These are phyloP conservation scores for Nomada flava DNA, from an alignment of 2,888 invertebrate genomes.

Conservation along the genomic window DNA sequence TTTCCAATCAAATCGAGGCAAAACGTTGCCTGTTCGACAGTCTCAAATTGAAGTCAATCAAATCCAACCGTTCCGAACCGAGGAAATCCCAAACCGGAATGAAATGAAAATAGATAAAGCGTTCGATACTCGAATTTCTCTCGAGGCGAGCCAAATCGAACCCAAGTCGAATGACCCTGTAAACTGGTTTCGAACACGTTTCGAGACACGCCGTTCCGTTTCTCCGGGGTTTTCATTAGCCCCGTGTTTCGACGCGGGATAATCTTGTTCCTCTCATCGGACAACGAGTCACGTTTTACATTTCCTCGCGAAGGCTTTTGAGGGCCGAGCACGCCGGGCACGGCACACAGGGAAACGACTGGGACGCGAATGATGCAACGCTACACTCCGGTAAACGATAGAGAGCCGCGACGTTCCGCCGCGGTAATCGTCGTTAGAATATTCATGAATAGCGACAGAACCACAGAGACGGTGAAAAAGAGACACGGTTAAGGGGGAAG, in stretches of 20 bases:
- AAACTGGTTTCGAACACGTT: conserved; percentile 1
- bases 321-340: not conserved
- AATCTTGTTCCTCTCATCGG: conserved; percentile 37
- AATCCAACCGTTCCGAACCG: not conserved
- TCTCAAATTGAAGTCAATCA: no score
- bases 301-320: conserved; percentile 44
- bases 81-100: not conserved
- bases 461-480: conserved; percentile 39
- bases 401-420: conserved; percentile 52
- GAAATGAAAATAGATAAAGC: not conserved
- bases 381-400: conserved; percentile 65
- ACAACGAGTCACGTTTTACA: conserved; percentile 53
- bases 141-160: not conserved
- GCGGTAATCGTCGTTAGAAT: conserved; percentile 75
- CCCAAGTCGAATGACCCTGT: no score
- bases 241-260: conserved; percentile 25
- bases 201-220: not conserved
- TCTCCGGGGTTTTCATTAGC: conserved; percentile 16
- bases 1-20: no score
- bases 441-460: conserved; percentile 72
- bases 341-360: conserved; percentile 26
- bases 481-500: not conserved
- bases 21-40: not conserved
- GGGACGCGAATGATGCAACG: conserved; percentile 54
- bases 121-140: not conserved